Percentiles rank a stretch among this genome's conserved stretches.
Conservation (phyloP, 2,888 invertebrate genomes). For the Carterocephalus palaemon region DNA sequence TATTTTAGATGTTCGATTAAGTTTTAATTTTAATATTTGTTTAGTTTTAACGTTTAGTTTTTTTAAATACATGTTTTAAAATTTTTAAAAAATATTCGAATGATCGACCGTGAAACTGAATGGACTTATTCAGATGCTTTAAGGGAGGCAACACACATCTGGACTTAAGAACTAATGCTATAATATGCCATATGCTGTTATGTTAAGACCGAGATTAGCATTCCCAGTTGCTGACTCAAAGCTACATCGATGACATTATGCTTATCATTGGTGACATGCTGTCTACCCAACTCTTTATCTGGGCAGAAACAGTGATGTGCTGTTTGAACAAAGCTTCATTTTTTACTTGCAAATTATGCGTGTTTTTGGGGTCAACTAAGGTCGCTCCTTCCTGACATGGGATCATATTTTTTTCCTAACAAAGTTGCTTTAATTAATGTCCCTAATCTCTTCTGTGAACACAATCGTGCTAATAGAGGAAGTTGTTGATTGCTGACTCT, state of each 20-base stretch:
- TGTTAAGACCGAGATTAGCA: slow-evolving; percentile 21
- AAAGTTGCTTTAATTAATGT: slow-evolving; percentile 55
- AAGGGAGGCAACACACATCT: slow-evolving; percentile 17
- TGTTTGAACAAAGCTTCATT: slow-evolving; percentile 51
- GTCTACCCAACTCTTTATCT: slow-evolving; percentile 59
- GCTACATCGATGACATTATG: slow-evolving; percentile 18
- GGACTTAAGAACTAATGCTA: slow-evolving; percentile 11
- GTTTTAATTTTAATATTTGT: too few relatives aligned
- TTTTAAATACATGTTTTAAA: too few relatives aligned
- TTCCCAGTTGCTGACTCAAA: not conserved
- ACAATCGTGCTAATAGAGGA: slow-evolving; percentile 38
- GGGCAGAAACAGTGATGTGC: slow-evolving; percentile 45
- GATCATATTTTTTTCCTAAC: slow-evolving; percentile 57
- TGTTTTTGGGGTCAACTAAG: slow-evolving; percentile 45
- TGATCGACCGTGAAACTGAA: slow-evolving; percentile 15
- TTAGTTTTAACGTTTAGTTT: too few relatives aligned
- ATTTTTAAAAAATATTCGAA: too few relatives aligned
- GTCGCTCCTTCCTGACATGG: slow-evolving; percentile 64
- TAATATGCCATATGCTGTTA: slow-evolving; percentile 15
- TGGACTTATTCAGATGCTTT: slow-evolving; percentile 8
- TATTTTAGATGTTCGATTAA: too few relatives aligned
- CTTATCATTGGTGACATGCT: slow-evolving; percentile 68
- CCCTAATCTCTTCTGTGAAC: slow-evolving; percentile 48
- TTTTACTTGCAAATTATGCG: slow-evolving; percentile 50
- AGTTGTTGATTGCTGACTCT: slow-evolving; percentile 36